Evolutionary conservation across 2,797 vertebrate species (phyloP).

Genomic region (Hydrophis major): DNA sequence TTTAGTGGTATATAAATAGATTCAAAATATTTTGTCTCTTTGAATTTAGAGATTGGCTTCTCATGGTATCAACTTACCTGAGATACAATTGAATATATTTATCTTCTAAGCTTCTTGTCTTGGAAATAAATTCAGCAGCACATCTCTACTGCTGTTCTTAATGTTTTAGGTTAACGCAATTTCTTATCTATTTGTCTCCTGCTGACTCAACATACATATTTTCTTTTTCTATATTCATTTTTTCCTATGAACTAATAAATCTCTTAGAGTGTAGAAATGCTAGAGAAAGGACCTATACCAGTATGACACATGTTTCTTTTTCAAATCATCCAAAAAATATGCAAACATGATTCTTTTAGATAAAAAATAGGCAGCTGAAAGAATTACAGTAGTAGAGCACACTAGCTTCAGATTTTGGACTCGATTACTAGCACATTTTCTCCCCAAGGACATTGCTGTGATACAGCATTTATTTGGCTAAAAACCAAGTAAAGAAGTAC

Average conservation of each 20-base stretch:
- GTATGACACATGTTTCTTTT: neutral
- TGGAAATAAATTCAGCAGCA: neutral
- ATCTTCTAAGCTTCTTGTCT: neutral
- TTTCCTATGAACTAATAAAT: neutral
- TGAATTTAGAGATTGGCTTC: neutral
- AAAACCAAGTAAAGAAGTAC: neutral
- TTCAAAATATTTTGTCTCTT: neutral
- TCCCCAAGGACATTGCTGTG: neutral
- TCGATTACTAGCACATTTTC: neutral
- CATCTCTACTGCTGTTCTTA: neutral
- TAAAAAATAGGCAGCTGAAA: neutral
- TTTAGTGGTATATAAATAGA: neutral
- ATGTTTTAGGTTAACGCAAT: neutral
- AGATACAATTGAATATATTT: neutral
- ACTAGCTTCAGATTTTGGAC: neutral
- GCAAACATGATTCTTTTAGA: neutral
- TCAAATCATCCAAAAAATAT: neutral
- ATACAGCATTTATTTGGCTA: neutral
- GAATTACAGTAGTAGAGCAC: neutral
- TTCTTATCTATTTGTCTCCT: neutral
- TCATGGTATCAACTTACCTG: neutral
- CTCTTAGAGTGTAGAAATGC: neutral
- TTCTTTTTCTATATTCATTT: neutral
- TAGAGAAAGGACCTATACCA: neutral
- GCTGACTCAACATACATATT: neutral